Percentiles rank a stretch among this genome's conserved stretches.
phyloP scores from a whole-genome alignment of 1,140 invertebrate species.

The Drosophila aff. region DNA sequence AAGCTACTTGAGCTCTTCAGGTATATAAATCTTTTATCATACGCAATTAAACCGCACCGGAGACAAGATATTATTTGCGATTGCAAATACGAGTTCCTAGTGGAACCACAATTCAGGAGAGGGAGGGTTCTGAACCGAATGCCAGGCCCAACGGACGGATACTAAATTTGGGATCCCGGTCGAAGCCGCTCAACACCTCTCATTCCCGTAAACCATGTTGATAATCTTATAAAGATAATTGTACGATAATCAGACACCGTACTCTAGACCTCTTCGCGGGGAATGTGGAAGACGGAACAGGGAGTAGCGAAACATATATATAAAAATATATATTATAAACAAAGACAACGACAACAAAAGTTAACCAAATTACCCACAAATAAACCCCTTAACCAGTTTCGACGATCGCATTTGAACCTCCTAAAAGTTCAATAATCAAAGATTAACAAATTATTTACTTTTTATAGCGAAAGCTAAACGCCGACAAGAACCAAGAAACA shows the following conservation, averaged over 20 bases:
- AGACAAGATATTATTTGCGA: conserved; percentile 27
- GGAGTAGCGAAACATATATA: conserved; percentile 12
- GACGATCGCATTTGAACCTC: conserved; percentile 30
- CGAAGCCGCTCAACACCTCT: conserved; percentile 46
- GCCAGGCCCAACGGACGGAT: conserved; percentile 39
- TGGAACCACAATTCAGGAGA: background rate
- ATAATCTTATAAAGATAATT: conserved; percentile 56
- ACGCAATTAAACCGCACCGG: conserved; percentile 30
- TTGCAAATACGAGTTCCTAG: conserved; percentile 2
- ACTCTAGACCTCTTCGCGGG: background rate
- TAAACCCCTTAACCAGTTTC: conserved; percentile 36
- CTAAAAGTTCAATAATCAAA: conserved; percentile 31
- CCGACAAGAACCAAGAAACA: background rate
- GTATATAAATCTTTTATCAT: conserved; percentile 71
- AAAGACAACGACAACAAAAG: conserved; percentile 3
- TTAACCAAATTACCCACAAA: conserved; percentile 4
- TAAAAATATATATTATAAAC: conserved; percentile 14
- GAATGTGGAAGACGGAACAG: background rate
- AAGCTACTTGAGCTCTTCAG: conserved; percentile 51
- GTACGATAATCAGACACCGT: conserved; percentile 27
- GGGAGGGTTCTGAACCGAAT: conserved; percentile 39
- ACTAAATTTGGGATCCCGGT: conserved; percentile 60
- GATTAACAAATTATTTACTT: conserved; percentile 20
- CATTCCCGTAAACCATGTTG: conserved; percentile 24
- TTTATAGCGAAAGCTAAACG: conserved; percentile 8